phyloP scores from a whole-genome alignment of 2,113 vertebrate species.

The Galemys pyrenaicus region DNA sequence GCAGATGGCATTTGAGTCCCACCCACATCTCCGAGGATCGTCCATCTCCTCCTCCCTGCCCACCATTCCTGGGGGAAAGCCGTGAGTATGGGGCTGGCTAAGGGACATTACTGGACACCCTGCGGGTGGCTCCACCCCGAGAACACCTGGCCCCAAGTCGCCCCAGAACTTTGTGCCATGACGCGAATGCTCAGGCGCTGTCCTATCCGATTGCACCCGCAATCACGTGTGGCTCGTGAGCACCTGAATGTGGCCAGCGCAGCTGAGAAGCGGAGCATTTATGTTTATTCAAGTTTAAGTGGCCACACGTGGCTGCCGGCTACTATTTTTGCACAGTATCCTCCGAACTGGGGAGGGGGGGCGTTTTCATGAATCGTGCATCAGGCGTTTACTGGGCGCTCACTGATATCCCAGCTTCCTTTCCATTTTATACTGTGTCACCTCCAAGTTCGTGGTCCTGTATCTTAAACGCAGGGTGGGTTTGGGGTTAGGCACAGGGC shows the following conservation, averaged over 20 bases:
- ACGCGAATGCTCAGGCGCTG: not conserved
- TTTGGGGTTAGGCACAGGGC: too few relatives aligned
- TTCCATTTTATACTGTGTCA: not conserved
- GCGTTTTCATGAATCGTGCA: not conserved
- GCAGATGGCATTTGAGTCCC: constrained; percentile 90
- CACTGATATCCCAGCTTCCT: too few relatives aligned
- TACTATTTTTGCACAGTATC: fast-evolving
- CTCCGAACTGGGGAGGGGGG: not conserved
- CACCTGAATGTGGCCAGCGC: not conserved
- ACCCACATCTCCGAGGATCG: constrained; percentile 90
- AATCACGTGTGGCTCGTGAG: not conserved
- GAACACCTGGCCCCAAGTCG: not conserved
- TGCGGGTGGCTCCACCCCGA: not conserved
- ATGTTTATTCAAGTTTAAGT: not conserved
- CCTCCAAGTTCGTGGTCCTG: not conserved
- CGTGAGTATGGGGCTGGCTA: constrained; percentile 85
- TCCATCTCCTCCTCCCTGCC: constrained; percentile 89
- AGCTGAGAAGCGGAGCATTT: not conserved
- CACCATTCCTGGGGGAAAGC: constrained; percentile 89
- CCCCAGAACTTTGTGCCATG: not conserved
- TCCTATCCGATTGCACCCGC: not conserved
- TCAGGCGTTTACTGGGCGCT: too few relatives aligned
- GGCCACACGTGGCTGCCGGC: not conserved
- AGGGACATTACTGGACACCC: not conserved
- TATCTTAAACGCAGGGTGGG: not conserved